Conservation (phyloP, 2,113 vertebrate species). For the Erythrocebus patas region DNA sequence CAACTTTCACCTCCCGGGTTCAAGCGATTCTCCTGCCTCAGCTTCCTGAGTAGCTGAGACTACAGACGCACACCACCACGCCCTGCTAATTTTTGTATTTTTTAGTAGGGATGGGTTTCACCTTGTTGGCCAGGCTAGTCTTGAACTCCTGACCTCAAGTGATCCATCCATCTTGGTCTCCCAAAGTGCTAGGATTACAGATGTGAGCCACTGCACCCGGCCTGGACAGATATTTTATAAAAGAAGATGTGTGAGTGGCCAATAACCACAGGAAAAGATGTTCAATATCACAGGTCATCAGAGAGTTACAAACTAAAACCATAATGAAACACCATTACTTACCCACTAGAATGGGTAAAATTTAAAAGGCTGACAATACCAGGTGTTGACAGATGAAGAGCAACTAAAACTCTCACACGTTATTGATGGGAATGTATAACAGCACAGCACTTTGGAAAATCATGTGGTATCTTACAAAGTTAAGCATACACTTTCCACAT, state of each 20-base stretch:
- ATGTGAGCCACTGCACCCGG: no score
- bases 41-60: no score
- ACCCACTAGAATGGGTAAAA: not conserved
- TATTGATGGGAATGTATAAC: not conserved
- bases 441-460: not conserved
- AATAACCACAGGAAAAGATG: not conserved
- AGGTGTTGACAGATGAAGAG: not conserved
- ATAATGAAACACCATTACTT: not conserved
- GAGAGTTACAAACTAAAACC: not conserved
- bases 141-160: no score
- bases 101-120: no score
- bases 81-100: no score
- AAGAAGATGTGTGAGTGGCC: not conserved
- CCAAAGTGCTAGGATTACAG: no score
- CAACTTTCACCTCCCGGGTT: no score
- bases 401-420: not conserved
- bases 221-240: not conserved
- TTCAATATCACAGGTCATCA: not conserved
- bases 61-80: no score
- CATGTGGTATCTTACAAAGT: not conserved
- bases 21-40: no score
- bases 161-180: no score
- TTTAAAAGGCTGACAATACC: not conserved
- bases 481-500: no score
- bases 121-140: no score